A percentile compares a stretch with the other conserved stretches of the same genome.
Conservation (phyloP, 2,888 invertebrate genomes). For the Merodon equestris region DNA sequence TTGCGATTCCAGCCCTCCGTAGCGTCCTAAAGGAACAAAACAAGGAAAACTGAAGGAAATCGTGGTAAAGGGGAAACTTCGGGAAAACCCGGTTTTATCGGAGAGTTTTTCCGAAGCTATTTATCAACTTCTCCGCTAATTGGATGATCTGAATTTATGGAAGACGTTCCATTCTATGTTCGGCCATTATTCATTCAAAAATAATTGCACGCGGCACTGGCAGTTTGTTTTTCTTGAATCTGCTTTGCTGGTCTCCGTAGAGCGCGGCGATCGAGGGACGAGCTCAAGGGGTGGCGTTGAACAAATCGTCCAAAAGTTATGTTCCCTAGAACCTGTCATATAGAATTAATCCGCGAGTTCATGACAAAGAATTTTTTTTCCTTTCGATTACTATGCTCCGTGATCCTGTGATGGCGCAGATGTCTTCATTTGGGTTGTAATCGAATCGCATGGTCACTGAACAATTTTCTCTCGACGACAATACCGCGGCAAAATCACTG, state of each 20-base stretch:
- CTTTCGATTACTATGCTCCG: conserved; percentile 3
- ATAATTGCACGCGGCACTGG: conserved; percentile 59
- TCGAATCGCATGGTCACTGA: conserved; percentile 66
- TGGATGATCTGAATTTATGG: conserved; percentile 71
- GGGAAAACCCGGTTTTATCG: conserved; percentile 39
- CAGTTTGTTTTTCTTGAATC: conserved; percentile 50
- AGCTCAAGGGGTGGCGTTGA: conserved; percentile 51
- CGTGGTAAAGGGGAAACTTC: conserved; percentile 22
- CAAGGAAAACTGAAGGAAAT: conserved; percentile 8
- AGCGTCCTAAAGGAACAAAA: not conserved
- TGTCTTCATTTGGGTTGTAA: conserved; percentile 44
- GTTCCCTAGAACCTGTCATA: conserved; percentile 61
- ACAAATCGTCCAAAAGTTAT: conserved; percentile 56
- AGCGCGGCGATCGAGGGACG: not conserved
- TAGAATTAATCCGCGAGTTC: conserved; percentile 61
- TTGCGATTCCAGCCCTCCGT: conserved; percentile 26
- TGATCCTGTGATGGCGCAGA: conserved; percentile 10
- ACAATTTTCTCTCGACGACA: conserved; percentile 46
- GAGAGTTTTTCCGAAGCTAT: conserved; percentile 64
- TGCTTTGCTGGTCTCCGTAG: not conserved
- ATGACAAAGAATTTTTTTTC: conserved; percentile 21
- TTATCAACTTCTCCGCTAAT: conserved; percentile 71
- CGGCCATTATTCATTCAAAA: conserved; percentile 67
- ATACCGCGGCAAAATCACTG: conserved; percentile 40
- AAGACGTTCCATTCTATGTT: conserved; percentile 66